Evolutionary conservation across 2,797 vertebrate species (phyloP), one percentile per base, ranked within the genome.

Genomic region (Muscicapa striata): DNA sequence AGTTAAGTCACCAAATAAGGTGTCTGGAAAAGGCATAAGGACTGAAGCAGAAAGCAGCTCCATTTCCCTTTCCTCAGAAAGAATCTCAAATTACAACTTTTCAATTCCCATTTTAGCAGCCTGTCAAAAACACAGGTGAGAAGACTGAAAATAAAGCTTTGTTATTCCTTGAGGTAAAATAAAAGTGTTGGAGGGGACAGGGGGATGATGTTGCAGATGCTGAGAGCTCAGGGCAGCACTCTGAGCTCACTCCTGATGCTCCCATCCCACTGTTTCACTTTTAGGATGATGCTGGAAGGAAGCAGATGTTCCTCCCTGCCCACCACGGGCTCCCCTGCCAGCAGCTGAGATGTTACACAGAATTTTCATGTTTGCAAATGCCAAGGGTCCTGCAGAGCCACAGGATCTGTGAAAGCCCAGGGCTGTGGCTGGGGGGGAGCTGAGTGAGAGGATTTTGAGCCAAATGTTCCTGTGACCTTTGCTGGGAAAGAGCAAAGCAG

Each of bases 401-500:
- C 29, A 7, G 34, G 78, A 48, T 13, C 79, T 69, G 79, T 66
- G 49, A 57, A 15, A 86, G 93, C 94, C 92, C 66, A 36, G 64
- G 79, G 94, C 81, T 54, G 8, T 14, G 32, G 70, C 94, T 51
- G 21, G 73, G 68, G 84, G 93, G 85, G 38, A 32, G 61, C 82
- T 3, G 24, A 77, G 67, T 2, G 19, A 30, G 64, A 29, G 38
- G 64, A 38, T 4, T 6, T 5, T 2, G 48, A 52, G 66, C 89
- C 87, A 89, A 96, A 63, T 36, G 61, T 46, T 48, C 40, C 84
- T 58, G 40, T 94, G 97, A 95, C 96, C 97, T 97, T 97, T 96
- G 83, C 49, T 67, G 38, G 80, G 46, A 94, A 93, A 92, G 90
- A 92, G 75, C 90, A 91, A 7, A 66, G 48, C 62, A n/a, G 54